Base-by-base conservation (phyloP, 92 coral and sea anemone genomes). In the Porites rus region DNA sequence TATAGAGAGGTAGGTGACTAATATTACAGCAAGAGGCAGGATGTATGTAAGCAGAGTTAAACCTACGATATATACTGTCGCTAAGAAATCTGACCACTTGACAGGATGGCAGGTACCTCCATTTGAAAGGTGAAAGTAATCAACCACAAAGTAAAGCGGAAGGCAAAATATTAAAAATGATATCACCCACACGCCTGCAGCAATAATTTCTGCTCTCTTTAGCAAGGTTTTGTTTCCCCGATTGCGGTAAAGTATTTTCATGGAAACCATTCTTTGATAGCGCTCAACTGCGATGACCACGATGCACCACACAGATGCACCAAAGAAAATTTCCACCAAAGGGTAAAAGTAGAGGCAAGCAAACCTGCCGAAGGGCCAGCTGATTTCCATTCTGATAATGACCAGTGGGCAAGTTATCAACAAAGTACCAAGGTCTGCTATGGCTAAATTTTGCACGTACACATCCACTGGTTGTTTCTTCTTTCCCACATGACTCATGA, bases 281-380 rank as follows among this genome's bases (percentile, higher is more conserved):
- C 93, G 46, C 63, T 86, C 90, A 1, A 90, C 63, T 71, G 90
- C 90, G n/a, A 90, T 86, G 62, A 71, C 83, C 3, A 77, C 84
- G 43, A 90, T 90, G 78, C 64, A 66, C 93, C 93, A 90, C 11
- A 90, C 84, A 2, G 93, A 90, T 10, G 75, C 79, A 17, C 90
- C 90, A 62, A 43, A 54, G 63, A 86, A 86, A 7, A 75, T 69
- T 3, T 90, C 93, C 0, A 69, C 18, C 7, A 84, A 25, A 51
- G 93, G 93, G 7, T 14, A 24, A 8, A 90, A 31, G 63, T 80
- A 85, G 3, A 19, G 87, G 75, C 93, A 90, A 31, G 63, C 16
- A 61, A 90, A 85, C 54, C 69, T 46, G 2, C 93, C 93, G 21
- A 90, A 53, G 11, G 77, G 73, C 78, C 81, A 90, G 18, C 60